Base-by-base conservation (phyloP, 2,797 vertebrate genomes). In the Melanotaenia maccullochi region DNA sequence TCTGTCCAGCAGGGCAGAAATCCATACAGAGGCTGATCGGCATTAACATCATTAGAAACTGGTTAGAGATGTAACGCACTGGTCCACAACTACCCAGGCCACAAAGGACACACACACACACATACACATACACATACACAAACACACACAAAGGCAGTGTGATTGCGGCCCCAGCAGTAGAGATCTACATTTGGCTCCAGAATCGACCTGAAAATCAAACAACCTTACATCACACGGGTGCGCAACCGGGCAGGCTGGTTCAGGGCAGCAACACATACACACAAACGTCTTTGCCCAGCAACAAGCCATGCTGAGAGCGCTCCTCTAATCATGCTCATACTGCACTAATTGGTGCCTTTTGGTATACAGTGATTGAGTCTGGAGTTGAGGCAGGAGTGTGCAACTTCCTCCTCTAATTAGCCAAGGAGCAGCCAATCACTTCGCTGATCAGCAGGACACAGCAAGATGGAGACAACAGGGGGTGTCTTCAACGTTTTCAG, bases 151-250 rank as follows among this genome's bases (percentile, higher is more conserved):
- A 9, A 78, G 28, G 33, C 64, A 62, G 62, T 75, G 82, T 89
- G 87, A 94, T 93, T 93, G 91, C 60, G 68, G 83, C 68, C 87
- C 66, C 90, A 87, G 90, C 88, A 85, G 90, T 82, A 60, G 78
- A 81, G 73, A 75, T 88, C 88, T 88, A 88, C 82, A 90, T 93
- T 92, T 93, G 90, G 91, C 91, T 87, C 74, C 67, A 54, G 60
- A 64, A 93, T 94, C 83, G 92, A 94, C 44, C 90, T 75, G 33
- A 84, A 89, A 90, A 90, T 90, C 87, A 69, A 93, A 88, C 84
- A 86, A 78, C 73, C 85, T 77, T 87, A 87, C 81, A 86, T 89
- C 89, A 89, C 81, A 85, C 83, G 78, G 79, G 78, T 85, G 65
- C 33, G 3, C 86, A 82, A 89, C 85, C 75, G 73, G 81, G 74